phyloP scores from a whole-genome alignment of 2,888 invertebrate species.

The Folsomia candida region DNA sequence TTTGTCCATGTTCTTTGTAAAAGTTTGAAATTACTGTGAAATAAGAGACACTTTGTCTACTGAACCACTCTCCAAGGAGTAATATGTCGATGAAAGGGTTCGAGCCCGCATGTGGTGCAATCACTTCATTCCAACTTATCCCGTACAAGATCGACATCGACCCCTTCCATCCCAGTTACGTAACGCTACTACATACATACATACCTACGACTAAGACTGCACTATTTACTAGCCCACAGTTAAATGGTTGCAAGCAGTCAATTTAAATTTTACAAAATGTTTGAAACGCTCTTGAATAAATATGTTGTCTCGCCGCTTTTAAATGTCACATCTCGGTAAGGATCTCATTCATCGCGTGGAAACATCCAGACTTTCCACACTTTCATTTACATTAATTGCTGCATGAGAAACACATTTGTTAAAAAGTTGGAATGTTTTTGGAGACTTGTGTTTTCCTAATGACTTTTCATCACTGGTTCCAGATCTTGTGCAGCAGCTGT shows the following conservation, averaged over 20 bases:
- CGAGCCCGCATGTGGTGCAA: conserved; percentile 2
- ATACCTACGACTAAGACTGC: not conserved
- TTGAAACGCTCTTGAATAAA: not conserved
- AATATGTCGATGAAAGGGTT: conserved; percentile 49
- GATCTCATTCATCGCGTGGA: not conserved
- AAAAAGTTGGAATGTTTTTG: not conserved
- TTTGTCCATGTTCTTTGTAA: not conserved
- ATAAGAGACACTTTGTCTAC: not conserved
- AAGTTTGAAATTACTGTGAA: not conserved
- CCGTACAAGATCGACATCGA: not conserved
- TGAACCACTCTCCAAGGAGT: conserved; percentile 38
- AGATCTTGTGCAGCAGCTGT: conserved; percentile 15
- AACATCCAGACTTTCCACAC: not conserved
- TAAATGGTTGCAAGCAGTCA: too few species aligned
- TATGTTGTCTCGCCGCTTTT: not conserved
- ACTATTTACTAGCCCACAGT: too few species aligned
- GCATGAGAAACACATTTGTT: not conserved
- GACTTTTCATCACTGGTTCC: conserved; percentile 4
- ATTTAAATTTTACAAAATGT: not conserved
- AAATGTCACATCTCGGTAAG: not conserved
- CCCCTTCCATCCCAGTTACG: not conserved
- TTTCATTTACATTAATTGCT: not conserved
- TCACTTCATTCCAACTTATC: not conserved
- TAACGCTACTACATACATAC: not conserved
- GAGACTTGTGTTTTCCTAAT: not conserved